These are phyloP conservation scores for Zaprionus ghesquierei DNA, from an alignment of 1,140 invertebrate genomes.

Conservation along the genomic window DNA sequence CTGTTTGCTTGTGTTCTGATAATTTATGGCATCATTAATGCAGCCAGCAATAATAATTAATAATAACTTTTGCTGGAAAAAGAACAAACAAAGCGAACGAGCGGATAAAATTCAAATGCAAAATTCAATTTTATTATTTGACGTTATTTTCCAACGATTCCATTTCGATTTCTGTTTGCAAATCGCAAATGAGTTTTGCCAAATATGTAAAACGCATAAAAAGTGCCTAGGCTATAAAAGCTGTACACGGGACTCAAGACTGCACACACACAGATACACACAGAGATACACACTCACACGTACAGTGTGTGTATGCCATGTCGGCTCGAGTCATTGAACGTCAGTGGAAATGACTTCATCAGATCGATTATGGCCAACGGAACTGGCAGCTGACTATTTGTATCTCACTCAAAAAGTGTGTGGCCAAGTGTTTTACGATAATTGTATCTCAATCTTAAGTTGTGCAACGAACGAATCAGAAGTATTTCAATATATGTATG, in stretches of 20 bases:
- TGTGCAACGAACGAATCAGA: neutral
- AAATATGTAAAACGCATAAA: constrained; percentile 44
- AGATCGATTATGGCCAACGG: constrained; percentile 38
- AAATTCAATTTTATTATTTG: neutral
- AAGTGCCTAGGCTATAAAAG: constrained; percentile 42
- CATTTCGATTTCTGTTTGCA: constrained; percentile 32
- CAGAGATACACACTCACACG: neutral
- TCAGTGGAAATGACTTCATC: constrained; percentile 68
- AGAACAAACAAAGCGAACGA: constrained; percentile 24
- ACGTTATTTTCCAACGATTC: constrained; percentile 28
- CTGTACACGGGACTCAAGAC: constrained; percentile 5
- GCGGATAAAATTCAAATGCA: constrained; percentile 35
- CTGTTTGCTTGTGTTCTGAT: neutral
- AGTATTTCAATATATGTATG: neutral
- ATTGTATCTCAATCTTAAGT: neutral
- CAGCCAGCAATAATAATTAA: constrained; percentile 12
- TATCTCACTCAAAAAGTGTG: constrained; percentile 23
- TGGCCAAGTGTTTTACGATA: constrained; percentile 24
- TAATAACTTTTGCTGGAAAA: constrained; percentile 24
- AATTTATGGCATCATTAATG: constrained; percentile 20
- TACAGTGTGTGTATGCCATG: constrained; percentile 25
- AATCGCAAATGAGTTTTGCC: constrained; percentile 50
- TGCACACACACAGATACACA: neutral
- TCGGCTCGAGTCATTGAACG: constrained; percentile 64
- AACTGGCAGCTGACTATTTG: constrained; percentile 45